Percentiles rank a stretch among this genome's conserved stretches.
These are phyloP conservation scores for Rhinophrynus dorsalis DNA, from an alignment of 2,797 vertebrate species.

Conservation along the genomic window DNA sequence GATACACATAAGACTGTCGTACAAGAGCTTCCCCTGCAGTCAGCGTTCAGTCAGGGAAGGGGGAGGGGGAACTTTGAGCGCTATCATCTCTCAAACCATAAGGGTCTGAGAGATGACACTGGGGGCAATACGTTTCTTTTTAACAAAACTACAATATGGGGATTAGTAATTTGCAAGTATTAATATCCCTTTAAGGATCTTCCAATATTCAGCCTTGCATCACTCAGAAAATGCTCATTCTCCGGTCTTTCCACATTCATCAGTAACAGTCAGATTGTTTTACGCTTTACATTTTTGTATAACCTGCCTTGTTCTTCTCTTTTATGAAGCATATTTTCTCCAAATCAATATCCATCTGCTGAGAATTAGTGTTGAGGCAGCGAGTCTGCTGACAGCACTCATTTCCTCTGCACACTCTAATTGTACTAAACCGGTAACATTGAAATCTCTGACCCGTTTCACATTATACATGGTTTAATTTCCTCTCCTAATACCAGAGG, in stretches of 20 bases:
- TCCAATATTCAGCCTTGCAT: no score
- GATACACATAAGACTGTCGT: no score
- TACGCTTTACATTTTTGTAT: neutral
- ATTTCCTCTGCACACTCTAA: neutral
- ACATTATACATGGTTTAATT: neutral
- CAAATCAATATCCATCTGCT: slow-evolving; percentile 5
- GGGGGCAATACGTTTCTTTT: no score
- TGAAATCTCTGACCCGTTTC: neutral
- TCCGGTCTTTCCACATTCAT: neutral
- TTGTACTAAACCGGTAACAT: neutral
- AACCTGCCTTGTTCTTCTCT: neutral
- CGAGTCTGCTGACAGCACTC: neutral
- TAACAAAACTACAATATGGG: no score
- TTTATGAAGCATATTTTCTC: neutral
- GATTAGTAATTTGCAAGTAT: no score
- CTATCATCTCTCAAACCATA: no score
- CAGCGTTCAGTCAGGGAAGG: no score
- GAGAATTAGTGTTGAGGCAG: neutral
- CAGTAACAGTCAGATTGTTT: neutral
- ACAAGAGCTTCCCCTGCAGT: no score
- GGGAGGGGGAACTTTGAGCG: no score
- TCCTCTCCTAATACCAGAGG: neutral
- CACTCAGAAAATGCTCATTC: no score
- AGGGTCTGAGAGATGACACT: no score
- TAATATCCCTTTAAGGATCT: no score